Evolutionary conservation across 1,140 invertebrate species (phyloP), one percentile per base, ranked within the genome.

Genomic region (Bombus vancouverensis): DNA sequence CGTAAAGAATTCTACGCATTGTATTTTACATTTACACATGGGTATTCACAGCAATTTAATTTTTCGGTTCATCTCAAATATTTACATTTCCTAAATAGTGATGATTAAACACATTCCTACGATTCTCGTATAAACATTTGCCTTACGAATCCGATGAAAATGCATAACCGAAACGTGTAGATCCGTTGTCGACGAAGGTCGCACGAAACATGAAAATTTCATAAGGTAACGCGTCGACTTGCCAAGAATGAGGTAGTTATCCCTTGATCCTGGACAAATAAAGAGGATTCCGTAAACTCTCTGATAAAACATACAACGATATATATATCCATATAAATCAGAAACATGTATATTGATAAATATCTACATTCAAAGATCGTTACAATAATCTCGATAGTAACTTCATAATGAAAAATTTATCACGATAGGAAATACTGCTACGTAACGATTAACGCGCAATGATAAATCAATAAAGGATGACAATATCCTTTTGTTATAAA

Each of bases 171-270:
- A 22, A 22, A 39, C 62, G 18, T 65, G 83, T 62, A 28, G 68
- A 79, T 83, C 47, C 53, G 70, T 66, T 65, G 83, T 80, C 76
- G 68, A 10, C 42, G n/a, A 78, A 78, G 74, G 73, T 59, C n/a
- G 25, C 37, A 10, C 32, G 83, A 53, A 85, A 81, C 84, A 85
- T 85, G 84, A 85, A 85, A 85, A 81, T 85, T 85, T 85, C 84
- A 85, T 85, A 81, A 81, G 84, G 59, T 37, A 85, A 81, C 70
- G n/a, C 68, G 66, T n/a, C 66, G 76, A 47, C n/a, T 22, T 37
- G 34, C 12, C 42, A n/a, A 57, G 83, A 25, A 68, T 34, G 71
- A n/a, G 44, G 28, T 44, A 68, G 71, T 65, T 44, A 73, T 74
- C 84, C 78, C 59, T 81, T 81, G 84, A 81, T 85, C 84, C 84